Base-by-base conservation (phyloP, 2,113 vertebrate species). In the Lampris incognitus region DNA sequence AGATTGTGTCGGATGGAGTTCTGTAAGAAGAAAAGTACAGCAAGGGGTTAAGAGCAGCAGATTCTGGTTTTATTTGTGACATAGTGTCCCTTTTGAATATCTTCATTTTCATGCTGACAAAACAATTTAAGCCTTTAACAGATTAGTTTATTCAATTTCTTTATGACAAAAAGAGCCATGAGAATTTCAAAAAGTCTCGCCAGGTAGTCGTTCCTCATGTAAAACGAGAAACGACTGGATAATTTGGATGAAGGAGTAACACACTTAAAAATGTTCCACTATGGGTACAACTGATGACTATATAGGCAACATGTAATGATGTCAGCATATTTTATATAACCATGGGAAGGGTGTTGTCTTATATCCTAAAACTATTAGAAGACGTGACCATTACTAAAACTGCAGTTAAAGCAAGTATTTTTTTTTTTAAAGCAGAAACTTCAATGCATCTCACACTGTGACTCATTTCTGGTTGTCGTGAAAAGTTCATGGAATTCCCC, bases 1-100 rank as follows among this genome's bases (percentile, higher is more conserved):
- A 99, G 91, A 86, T 99, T 99, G 94, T 99, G 98, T 60, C 98
- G 95, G 84, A 99, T 99, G 0, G 98, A 99, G 82, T 99, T 99
- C 98, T 99, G 96, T 62, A 84, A 92, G 84, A 24, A 69, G 1
- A 44, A 91, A 64, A 84, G 58, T 87, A 84, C 13, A 70, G 9
- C 5, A 62, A 62, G 13, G 9, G 7, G 10, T 48, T 54, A 39
- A 40, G 54, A 9, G 65, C 37, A 56, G 7, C 3, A 61, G 10
- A 38, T 24, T 57, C 44, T 5, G 44, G 44, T 46, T 46, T 46
- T 46, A 46, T 46, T 24, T 24, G 24, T 24, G 24, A 24, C 24
- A 24, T 24, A 24, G 24, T 24, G 24, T 24, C 24, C 24, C 24
- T 24, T 24, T 24, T 24, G 24, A 24, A 24, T 24, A 24, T 24